Conservation (phyloP, 2,113 vertebrate species). For the Carlito syrichta region DNA sequence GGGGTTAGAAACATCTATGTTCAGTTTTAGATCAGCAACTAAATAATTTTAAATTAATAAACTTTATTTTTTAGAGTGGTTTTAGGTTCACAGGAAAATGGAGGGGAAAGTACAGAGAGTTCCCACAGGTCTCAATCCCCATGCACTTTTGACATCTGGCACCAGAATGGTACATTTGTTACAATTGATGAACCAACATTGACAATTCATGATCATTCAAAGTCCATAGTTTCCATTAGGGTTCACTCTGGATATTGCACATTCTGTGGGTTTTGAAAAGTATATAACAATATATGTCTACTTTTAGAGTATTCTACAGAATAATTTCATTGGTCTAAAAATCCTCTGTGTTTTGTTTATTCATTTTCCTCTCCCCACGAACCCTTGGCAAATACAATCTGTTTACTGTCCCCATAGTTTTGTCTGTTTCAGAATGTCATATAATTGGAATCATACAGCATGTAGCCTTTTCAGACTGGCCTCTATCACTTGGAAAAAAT, state of each 20-base stretch:
- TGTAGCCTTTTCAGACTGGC: not conserved
- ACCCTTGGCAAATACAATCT: not conserved
- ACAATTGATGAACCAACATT: not conserved
- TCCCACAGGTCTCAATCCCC: fast-evolving
- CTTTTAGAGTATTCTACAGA: not conserved
- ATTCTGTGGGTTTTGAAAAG: not conserved
- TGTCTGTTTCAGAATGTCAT: not conserved
- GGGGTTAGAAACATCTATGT: not conserved
- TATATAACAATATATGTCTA: not conserved
- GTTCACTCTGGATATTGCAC: too few relatives aligned
- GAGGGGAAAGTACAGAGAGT: not conserved
- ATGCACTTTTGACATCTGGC: not conserved
- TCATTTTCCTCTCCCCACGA: not conserved
- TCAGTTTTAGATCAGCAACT: not conserved
- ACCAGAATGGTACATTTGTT: not conserved
- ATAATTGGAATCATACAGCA: not conserved
- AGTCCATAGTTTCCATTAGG: not conserved
- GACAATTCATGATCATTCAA: not conserved
- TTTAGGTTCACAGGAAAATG: not conserved
- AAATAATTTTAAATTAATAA: not conserved
- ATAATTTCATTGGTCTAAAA: not conserved
- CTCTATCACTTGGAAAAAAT: not conserved
- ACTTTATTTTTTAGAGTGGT: not conserved
- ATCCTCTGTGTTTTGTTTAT: not conserved
- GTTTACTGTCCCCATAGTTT: not conserved